A percentile compares a stretch with the other conserved stretches of the same genome.
Conservation (phyloP, 2,888 invertebrate species). For the Dynastes hyllus region DNA sequence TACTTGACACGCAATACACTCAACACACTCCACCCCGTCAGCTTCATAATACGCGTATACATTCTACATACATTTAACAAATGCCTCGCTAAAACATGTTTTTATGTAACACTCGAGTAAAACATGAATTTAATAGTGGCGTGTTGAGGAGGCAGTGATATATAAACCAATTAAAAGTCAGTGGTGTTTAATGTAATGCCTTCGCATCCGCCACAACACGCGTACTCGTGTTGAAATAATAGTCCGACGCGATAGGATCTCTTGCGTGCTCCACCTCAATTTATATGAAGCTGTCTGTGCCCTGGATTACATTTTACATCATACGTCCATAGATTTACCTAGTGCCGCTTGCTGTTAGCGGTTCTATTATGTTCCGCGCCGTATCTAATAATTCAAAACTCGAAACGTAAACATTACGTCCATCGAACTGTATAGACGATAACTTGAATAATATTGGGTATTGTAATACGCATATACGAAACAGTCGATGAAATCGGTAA, state of each 20-base stretch:
- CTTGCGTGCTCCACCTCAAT: slow-evolving; percentile 67
- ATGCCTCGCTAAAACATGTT: slow-evolving; percentile 56
- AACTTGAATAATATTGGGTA: slow-evolving; percentile 42
- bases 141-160: slow-evolving; percentile 64
- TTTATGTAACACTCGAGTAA: slow-evolving; percentile 56
- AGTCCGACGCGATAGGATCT: slow-evolving; percentile 65
- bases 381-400: slow-evolving; percentile 50
- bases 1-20: slow-evolving; percentile 34
- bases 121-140: slow-evolving; percentile 59
- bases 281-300: slow-evolving; percentile 62
- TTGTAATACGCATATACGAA: slow-evolving; percentile 13
- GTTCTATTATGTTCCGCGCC: slow-evolving; percentile 44
- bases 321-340: slow-evolving; percentile 50
- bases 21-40: slow-evolving; percentile 20
- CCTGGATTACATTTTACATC: slow-evolving; percentile 54
- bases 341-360: slow-evolving; percentile 13
- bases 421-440: slow-evolving; percentile 40
- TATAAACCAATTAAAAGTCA: slow-evolving; percentile 70
- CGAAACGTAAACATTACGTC: slow-evolving; percentile 45
- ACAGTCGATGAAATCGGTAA: slow-evolving; percentile 4
- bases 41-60: slow-evolving; percentile 23
- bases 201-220: slow-evolving; percentile 68
- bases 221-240: slow-evolving; percentile 68
- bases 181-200: slow-evolving; percentile 69
- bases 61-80: slow-evolving; percentile 49